These are phyloP conservation scores for Porites divaricata DNA, from an alignment of 92 coral and sea anemone genomes.

Conservation along the genomic window DNA sequence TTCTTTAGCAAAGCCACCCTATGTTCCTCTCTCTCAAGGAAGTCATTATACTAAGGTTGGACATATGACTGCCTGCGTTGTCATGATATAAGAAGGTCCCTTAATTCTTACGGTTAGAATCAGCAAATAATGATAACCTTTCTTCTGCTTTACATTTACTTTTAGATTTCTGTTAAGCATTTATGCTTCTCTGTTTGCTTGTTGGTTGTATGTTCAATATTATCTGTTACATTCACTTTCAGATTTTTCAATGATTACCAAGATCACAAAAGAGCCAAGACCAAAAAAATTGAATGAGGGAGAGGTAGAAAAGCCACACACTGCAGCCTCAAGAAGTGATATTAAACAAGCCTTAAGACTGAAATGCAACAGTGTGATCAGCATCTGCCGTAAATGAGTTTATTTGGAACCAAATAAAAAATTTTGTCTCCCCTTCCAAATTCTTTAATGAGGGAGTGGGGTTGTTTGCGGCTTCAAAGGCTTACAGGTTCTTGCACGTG, in stretches of 20 bases:
- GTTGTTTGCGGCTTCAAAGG: too few species aligned
- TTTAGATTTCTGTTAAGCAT: not conserved
- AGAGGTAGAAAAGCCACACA: not conserved
- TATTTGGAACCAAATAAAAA: too few species aligned
- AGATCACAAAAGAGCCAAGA: conserved; percentile 23
- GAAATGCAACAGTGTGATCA: conserved; percentile 23
- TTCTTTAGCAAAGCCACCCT: too few species aligned
- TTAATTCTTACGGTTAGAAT: conserved; percentile 9
- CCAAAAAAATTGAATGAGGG: conserved; percentile 20
- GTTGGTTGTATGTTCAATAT: not conserved
- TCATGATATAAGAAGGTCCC: conserved; percentile 3
- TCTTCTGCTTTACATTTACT: not conserved
- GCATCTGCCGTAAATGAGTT: not conserved
- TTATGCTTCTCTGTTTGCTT: not conserved
- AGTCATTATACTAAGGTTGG: too few species aligned
- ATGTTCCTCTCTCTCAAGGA: too few species aligned
- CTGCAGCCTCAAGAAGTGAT: conserved; percentile 16
- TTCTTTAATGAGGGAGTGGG: too few species aligned
- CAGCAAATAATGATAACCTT: not conserved
- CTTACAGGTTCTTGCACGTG: too few species aligned
- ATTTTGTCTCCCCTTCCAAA: too few species aligned
- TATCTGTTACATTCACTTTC: not conserved
- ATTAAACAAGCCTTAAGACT: conserved; percentile 29
- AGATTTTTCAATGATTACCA: conserved; percentile 47
- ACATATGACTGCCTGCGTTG: too few species aligned